phyloP scores from a whole-genome alignment of 2,113 vertebrate species.

The Burhinus oedicnemus region DNA sequence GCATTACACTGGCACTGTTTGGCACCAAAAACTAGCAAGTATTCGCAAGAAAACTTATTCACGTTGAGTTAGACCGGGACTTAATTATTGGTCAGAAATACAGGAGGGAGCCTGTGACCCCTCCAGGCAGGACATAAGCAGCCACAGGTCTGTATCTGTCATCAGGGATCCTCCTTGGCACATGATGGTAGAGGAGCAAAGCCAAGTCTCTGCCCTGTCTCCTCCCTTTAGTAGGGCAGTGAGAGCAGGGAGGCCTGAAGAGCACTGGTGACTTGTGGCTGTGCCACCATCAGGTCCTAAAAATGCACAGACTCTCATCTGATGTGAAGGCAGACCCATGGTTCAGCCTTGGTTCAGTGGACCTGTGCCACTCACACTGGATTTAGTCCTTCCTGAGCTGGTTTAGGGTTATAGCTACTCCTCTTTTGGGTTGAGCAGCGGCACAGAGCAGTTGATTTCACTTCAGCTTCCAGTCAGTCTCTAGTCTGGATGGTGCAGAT shows the following conservation, averaged over 20 bases:
- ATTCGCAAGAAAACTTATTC: neutral
- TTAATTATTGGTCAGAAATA: neutral
- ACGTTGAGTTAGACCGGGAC: neutral
- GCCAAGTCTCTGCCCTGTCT: neutral
- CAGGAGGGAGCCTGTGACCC: neutral
- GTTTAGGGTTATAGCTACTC: neutral
- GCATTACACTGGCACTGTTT: neutral
- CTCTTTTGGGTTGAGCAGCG: neutral
- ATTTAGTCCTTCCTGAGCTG: neutral
- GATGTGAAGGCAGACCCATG: neutral
- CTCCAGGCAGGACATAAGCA: neutral
- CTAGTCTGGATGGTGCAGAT: neutral
- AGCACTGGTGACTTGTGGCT: neutral
- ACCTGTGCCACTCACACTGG: neutral
- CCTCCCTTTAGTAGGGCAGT: neutral
- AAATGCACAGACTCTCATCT: neutral
- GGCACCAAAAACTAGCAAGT: neutral
- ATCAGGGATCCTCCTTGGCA: neutral
- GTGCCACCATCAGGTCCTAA: neutral
- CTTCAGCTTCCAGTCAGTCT: neutral
- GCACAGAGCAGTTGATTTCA: neutral
- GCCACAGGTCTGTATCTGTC: neutral
- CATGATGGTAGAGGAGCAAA: neutral
- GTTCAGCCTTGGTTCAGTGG: neutral
- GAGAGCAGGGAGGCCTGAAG: neutral